These are phyloP conservation scores for Piscicola geometra DNA, from an alignment of 2,888 invertebrate genomes.

Conservation along the genomic window DNA sequence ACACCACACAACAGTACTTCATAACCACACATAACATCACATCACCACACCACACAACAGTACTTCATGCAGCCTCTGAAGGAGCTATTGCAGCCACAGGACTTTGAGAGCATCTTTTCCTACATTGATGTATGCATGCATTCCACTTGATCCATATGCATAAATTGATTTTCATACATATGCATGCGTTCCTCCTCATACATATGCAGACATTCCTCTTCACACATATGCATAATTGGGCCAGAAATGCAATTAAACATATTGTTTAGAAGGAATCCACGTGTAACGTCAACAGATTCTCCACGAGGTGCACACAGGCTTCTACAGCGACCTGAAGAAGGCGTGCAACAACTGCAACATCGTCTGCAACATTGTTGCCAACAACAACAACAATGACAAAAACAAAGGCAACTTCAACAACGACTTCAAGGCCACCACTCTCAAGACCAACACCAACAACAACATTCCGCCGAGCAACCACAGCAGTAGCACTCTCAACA, in stretches of 20 bases:
- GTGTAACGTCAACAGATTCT: constrained; percentile 64
- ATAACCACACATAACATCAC: too few species aligned
- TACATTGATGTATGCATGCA: constrained; percentile 81
- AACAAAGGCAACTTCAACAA: constrained; percentile 10
- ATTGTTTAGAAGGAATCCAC: too few species aligned
- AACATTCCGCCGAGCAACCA: not conserved
- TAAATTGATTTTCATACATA: not conserved
- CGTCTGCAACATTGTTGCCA: not conserved
- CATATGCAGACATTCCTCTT: too few species aligned
- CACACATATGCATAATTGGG: too few species aligned
- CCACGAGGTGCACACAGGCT: constrained; percentile 76
- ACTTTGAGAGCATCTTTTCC: constrained; percentile 77
- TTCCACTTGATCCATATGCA: not conserved
- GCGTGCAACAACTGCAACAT: constrained; percentile 44
- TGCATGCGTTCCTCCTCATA: too few species aligned
- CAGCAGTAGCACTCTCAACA: not conserved
- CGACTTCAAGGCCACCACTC: not conserved
- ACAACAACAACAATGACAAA: not conserved
- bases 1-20: too few species aligned
- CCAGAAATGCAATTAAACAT: too few species aligned
- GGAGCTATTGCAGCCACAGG: constrained; percentile 68
- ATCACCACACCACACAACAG: constrained; percentile 45
- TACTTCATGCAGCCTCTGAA: constrained; percentile 60
- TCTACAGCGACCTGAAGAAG: constrained; percentile 73
- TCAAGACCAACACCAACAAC: not conserved